Conservation (phyloP, 2,113 vertebrate species). For the Colossoma macropomum region DNA sequence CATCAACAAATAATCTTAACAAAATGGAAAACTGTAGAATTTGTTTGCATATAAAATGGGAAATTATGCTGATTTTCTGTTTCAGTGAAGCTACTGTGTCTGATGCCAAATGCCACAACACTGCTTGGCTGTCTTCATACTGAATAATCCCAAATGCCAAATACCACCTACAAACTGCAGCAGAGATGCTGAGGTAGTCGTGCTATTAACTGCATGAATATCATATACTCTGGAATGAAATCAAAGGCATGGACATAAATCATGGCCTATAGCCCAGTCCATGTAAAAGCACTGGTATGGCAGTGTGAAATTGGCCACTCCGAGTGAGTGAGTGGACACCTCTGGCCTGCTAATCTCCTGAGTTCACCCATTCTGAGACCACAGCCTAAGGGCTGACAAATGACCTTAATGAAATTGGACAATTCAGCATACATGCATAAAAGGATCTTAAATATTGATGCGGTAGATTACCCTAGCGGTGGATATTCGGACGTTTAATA, state of each 20-base stretch:
- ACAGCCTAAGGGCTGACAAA: conserved; percentile 89
- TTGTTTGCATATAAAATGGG: too few species aligned
- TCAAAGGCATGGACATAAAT: not conserved
- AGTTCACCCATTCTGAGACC: conserved; percentile 65
- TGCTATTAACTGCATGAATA: not conserved
- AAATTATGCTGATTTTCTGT: too few species aligned
- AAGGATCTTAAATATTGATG: conserved; percentile 99
- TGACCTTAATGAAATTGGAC: conserved; percentile 99
- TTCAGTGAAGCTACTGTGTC: too few species aligned
- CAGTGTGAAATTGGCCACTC: conserved; percentile 28
- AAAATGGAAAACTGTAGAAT: too few species aligned
- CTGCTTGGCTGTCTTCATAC: not conserved
- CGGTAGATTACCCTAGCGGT: conserved; percentile 86
- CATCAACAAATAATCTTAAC: too few species aligned
- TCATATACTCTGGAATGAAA: not conserved
- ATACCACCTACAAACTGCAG: not conserved
- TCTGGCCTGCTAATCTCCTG: conserved; percentile 46
- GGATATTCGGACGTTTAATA: conserved; percentile 96
- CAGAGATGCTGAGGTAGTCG: not conserved
- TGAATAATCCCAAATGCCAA: not conserved
- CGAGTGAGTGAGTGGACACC: conserved; percentile 26
- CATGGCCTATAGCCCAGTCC: conserved; percentile 10
- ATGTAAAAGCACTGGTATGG: conserved; percentile 25
- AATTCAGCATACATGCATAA: conserved; percentile 98
- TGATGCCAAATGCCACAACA: too few species aligned